Base-by-base conservation (phyloP, 2,888 invertebrate genomes). In the Agonopterix alstromeriana region DNA sequence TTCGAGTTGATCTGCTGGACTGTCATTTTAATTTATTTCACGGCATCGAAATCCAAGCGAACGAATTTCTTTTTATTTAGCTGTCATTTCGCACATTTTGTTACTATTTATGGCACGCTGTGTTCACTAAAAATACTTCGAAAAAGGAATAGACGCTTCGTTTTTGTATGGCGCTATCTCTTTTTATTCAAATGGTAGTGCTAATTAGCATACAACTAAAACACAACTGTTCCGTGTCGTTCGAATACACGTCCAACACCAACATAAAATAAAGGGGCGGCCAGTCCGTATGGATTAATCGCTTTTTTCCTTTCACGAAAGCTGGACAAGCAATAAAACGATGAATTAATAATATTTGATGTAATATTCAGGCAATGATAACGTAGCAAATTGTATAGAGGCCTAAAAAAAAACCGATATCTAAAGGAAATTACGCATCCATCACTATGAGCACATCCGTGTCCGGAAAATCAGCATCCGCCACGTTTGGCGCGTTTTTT, bases 1-100 rank as follows among this genome's bases (percentile, higher is more conserved):
- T 84, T 87, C 69, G 89, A 82, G 79, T 73, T 84, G 72, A 83
- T 73, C 73, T 82, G 87, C 67, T 87, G 88, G 74, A 89, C 89
- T 87, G 89, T 89, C 89, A 89, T 89, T 87, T 84, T 89, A 85
- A 85, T 84, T 87, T 89, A 86, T 88, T 88, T 87, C 75, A 73
- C 77, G 63, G 73, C 82, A 73, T 69, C 79, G 77, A 78, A 78
- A 79, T 79, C 81, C 77, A 82, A 77, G 66, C 77, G 76, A 82
- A 77, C 77, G 74, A 80, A 76, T 77, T 81, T 77, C 65, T 80
- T 83, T 80, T 75, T 76, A 72, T 70, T 76, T 67, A 71, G 64
- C 72, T 77, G 76, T 61, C 64, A 61, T 49, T 52, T 65, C 60
- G 50, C 50, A 50, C 49, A 49, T 48, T 36, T 53, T 54, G 41